Conservation (phyloP, 2,888 invertebrate genomes). For the Drosophila quinaria region DNA sequence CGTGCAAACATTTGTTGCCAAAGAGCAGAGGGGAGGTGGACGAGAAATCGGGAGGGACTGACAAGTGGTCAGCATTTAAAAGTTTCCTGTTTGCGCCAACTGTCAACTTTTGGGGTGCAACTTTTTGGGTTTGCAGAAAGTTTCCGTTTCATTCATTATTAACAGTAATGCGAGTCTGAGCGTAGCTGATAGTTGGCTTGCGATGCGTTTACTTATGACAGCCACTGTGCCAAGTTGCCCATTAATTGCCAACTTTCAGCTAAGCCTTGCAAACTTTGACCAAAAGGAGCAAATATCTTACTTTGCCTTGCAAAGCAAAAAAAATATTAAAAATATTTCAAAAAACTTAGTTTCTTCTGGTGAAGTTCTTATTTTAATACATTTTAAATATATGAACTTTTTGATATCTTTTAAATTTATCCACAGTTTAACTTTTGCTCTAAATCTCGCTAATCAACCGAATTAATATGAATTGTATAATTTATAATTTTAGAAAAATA, state of each 20-base stretch:
- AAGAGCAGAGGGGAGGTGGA: too few species aligned
- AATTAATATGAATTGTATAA: background rate
- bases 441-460: background rate
- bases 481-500: too few species aligned
- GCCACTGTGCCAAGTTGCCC: constrained; percentile 41
- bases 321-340: constrained; percentile 1
- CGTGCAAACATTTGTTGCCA: constrained; percentile 6
- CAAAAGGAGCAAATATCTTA: background rate
- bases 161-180: constrained; percentile 35
- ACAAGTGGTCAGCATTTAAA: constrained; percentile 36
- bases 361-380: constrained; percentile 4
- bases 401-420: background rate
- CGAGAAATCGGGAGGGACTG: background rate
- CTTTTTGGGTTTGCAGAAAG: constrained; percentile 36
- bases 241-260: constrained; percentile 44
- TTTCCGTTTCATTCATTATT: constrained; percentile 65
- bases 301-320: background rate
- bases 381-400: constrained; percentile 22
- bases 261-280: constrained; percentile 9
- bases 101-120: constrained; percentile 26
- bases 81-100: constrained; percentile 42
- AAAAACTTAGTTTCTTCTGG: background rate
- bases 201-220: constrained; percentile 27
- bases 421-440: constrained; percentile 2
- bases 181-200: constrained; percentile 15